These are phyloP conservation scores for Drosophila sturtevanti DNA, from an alignment of 1,140 invertebrate species.

Conservation along the genomic window DNA sequence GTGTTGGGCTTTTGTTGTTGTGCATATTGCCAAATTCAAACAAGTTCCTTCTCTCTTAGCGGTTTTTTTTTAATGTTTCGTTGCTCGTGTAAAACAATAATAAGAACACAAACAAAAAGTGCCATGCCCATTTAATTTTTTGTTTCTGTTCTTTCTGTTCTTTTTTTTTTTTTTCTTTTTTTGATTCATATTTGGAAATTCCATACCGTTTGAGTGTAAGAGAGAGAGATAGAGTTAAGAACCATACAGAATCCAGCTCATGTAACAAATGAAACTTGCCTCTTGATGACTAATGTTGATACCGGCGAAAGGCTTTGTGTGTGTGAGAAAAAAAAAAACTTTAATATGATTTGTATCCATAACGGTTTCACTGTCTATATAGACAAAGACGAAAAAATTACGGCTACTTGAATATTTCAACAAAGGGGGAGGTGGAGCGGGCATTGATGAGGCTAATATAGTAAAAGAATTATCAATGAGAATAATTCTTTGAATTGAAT, in stretches of 20 bases:
- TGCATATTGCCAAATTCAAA: slow-evolving; percentile 28
- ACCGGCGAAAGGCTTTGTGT: slow-evolving; percentile 21
- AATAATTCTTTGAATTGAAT: neutral
- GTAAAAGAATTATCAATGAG: neutral
- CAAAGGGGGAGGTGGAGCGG: neutral
- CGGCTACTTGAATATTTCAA: slow-evolving; percentile 1
- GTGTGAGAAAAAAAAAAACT: too few species aligned
- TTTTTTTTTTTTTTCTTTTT: slow-evolving; percentile 5
- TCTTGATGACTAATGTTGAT: slow-evolving; percentile 53
- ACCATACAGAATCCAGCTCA: slow-evolving; percentile 23
- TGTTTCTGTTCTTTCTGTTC: neutral
- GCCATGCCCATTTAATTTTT: slow-evolving; percentile 18
- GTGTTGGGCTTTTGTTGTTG: neutral
- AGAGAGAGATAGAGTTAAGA: slow-evolving; percentile 7
- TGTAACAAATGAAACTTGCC: slow-evolving; percentile 36
- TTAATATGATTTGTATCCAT: slow-evolving; percentile 42
- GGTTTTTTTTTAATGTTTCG: slow-evolving; percentile 26
- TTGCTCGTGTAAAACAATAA: slow-evolving; percentile 1
- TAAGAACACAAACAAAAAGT: slow-evolving; percentile 35
- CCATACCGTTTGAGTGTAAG: neutral
- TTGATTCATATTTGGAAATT: slow-evolving; percentile 48
- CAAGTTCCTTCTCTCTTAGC: slow-evolving; percentile 31
- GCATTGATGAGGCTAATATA: neutral
- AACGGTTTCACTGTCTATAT: slow-evolving; percentile 1
- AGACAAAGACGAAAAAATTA: slow-evolving; percentile 20